phyloP scores from a whole-genome alignment of 2,888 invertebrate species.

The Drosophila birchii region DNA sequence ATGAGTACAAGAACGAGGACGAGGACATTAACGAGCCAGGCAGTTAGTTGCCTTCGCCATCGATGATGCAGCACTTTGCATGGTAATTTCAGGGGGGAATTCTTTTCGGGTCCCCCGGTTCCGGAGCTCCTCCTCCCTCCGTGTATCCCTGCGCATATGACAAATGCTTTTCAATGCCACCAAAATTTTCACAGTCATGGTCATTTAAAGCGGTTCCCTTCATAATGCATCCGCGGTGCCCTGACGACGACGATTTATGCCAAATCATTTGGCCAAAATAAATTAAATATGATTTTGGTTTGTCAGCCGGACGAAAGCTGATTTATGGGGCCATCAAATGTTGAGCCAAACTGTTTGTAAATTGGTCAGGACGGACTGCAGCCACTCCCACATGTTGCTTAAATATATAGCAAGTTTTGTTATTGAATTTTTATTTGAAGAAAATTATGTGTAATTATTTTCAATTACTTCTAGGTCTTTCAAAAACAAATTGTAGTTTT shows the following conservation, averaged over 20 bases:
- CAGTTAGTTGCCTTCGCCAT: conserved; percentile 65
- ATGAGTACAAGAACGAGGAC: conserved; percentile 38
- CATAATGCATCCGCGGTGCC: conserved; percentile 33
- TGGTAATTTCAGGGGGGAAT: conserved; percentile 60
- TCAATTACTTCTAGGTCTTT: neutral
- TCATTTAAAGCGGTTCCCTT: conserved; percentile 62
- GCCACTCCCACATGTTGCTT: conserved; percentile 42
- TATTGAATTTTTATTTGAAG: neutral
- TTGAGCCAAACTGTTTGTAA: conserved; percentile 23
- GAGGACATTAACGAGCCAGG: conserved; percentile 78
- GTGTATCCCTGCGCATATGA: conserved; percentile 47
- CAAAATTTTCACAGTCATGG: conserved; percentile 64
- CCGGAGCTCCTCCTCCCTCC: conserved; percentile 11
- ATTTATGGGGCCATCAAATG: conserved; percentile 47
- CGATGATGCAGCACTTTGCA: conserved; percentile 70
- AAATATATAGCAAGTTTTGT: neutral
- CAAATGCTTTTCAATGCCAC: conserved; percentile 65
- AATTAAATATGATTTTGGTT: conserved; percentile 57
- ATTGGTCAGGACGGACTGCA: conserved; percentile 22
- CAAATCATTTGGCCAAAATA: conserved; percentile 62
- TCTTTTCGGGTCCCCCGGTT: conserved; percentile 32
- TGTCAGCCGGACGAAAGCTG: conserved; percentile 54
- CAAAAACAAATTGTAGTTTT: too few relatives aligned
- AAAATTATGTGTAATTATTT: neutral
- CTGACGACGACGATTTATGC: conserved; percentile 46